Evolutionary conservation across 2,888 invertebrate genomes (phyloP).

Genomic region (Melieria omissa): DNA sequence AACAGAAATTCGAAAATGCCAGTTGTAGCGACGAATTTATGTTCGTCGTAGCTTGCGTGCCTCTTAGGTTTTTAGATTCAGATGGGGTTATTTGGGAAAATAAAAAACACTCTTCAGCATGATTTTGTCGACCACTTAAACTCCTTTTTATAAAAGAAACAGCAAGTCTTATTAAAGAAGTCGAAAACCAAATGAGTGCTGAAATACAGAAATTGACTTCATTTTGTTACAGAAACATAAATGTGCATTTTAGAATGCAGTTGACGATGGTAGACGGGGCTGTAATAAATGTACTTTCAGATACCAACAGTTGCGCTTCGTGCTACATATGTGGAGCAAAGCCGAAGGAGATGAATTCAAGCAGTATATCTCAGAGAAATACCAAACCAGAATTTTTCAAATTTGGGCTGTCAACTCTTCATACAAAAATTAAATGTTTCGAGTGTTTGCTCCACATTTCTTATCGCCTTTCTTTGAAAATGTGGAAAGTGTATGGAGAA

Average conservation of each 20-base stretch:
- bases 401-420: neutral
- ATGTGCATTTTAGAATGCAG: neutral
- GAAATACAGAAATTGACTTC: neutral
- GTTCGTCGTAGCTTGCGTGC: neutral
- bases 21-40: neutral
- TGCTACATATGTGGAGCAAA: neutral
- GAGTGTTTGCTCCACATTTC: neutral
- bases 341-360: neutral
- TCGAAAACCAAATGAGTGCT: neutral
- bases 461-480: neutral
- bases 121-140: neutral
- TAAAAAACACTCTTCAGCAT: neutral
- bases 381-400: neutral
- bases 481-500: neutral
- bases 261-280: neutral
- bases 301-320: neutral
- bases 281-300: neutral
- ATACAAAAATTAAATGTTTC: neutral
- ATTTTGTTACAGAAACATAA: neutral
- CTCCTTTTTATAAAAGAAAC: neutral
- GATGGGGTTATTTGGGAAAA: neutral
- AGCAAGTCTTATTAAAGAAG: neutral
- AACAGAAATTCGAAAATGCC: neutral
- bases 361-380: neutral
- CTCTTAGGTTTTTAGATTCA: neutral